Base-by-base conservation (phyloP, 2,888 invertebrate species). In the Drosophila pseudotalamancana region DNA sequence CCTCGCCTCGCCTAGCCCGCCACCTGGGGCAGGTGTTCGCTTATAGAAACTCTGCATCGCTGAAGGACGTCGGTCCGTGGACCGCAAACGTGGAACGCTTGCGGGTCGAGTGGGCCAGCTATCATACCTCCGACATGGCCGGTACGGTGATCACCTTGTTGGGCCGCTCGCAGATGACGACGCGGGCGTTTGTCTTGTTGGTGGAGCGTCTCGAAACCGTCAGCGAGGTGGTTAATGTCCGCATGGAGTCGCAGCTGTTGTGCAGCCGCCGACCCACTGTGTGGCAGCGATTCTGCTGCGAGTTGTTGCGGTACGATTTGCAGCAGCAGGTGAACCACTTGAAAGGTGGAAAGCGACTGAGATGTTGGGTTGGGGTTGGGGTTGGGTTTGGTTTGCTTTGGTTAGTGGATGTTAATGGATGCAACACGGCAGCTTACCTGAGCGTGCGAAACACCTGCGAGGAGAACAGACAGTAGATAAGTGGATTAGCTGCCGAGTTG, bases 381-480 rank as follows among this genome's bases (percentile, higher is more conserved):
- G 25, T 19, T 27, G 9, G 18, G 11, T 4, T 4, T 1, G 1
- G 9, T 4, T n/a, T n/a, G n/a, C n/a, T 1, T 35, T 6, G 11
- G 18, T 14, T 29, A 34, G 8, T 6, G 32, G 12, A 4, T 5
- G 6, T 0, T 9, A 18, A 27, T 4, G n/a, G 8, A 8, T 3
- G 9, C 2, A 12, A 9, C 18, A 42, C 5, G 18, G 25, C 81
- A 93, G 18, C 88, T 93, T 92, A 97, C 98, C 96, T 95, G 72
- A 97, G 92, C 68, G 95, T 95, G 63, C 95, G 92, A 91, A 97
- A 97, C 82, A 97, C 95, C 77, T 96, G 95, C 45, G 97, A 97
- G 25, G 97, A 97, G 92, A 98, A 98, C 82, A 98, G 94, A 88
- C 97, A 97, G 92, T 98, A 98, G 81, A 98, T 98, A 85, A 98